Evolutionary conservation across 1,140 invertebrate genomes (phyloP).

Genomic region (Conus betulinus): DNA sequence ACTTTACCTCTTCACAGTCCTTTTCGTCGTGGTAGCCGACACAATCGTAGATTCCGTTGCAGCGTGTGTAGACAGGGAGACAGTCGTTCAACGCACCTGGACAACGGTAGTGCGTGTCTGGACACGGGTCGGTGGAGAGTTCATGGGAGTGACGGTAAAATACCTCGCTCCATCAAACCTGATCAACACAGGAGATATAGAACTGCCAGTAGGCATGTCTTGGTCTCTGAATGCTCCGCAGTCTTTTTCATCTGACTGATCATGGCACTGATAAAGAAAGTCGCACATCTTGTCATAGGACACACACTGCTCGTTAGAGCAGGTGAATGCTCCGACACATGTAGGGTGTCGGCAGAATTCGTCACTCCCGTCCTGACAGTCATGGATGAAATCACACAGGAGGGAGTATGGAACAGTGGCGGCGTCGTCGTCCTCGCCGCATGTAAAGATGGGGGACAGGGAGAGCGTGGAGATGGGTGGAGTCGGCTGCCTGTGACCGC

Average conservation of each 20-base stretch:
- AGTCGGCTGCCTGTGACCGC: too few relatives aligned
- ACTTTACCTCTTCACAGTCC: neutral
- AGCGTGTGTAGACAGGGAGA: neutral
- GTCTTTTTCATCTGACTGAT: too few relatives aligned
- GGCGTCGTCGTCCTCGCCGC: neutral
- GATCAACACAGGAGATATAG: too few relatives aligned
- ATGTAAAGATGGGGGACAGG: neutral
- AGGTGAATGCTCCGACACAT: neutral
- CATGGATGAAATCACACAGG: constrained; percentile 5
- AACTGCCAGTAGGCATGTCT: too few relatives aligned
- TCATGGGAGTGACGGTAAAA: too few relatives aligned
- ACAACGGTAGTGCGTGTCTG: too few relatives aligned
- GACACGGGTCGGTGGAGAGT: too few relatives aligned
- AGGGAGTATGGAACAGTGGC: neutral
- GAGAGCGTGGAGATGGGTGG: too few relatives aligned
- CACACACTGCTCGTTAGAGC: constrained; percentile 5
- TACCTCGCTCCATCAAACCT: too few relatives aligned
- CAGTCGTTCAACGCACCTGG: neutral
- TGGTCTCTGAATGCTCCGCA: too few relatives aligned
- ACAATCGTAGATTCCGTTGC: neutral
- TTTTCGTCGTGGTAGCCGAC: neutral
- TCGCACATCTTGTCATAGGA: neutral
- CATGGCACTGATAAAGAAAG: too few relatives aligned
- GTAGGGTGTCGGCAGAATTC: neutral
- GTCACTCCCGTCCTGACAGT: too few relatives aligned